A percentile compares a stretch with the other conserved stretches of the same genome.
Evolutionary conservation across 2,113 vertebrate genomes (phyloP).

Genomic region (Lagopus muta): DNA sequence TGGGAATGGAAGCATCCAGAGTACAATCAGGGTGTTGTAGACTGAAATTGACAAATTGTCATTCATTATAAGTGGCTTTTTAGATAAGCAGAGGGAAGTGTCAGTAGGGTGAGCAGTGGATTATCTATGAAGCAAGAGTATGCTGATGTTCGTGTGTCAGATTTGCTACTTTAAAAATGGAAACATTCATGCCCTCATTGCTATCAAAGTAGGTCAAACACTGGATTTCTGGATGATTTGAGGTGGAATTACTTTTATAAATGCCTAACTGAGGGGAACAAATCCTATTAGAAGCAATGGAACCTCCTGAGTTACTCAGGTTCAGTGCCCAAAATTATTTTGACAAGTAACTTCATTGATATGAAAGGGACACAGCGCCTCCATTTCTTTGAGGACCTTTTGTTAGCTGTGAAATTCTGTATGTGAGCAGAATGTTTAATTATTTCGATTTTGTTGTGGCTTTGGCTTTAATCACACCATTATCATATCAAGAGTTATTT

Average conservation of each 20-base stretch:
- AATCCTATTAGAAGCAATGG: not conserved
- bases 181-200: not conserved
- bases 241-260: not conserved
- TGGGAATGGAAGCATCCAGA: not conserved
- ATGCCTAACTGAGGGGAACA: not conserved
- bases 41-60: not conserved
- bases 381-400: not conserved
- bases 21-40: not conserved
- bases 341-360: not conserved
- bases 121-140: not conserved
- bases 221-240: not conserved
- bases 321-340: not conserved
- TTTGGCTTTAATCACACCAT: not conserved
- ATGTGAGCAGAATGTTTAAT: not conserved
- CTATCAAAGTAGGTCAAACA: not conserved
- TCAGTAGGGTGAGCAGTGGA: not conserved
- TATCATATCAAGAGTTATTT: not conserved
- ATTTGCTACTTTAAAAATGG: not conserved
- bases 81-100: not conserved
- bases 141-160: not conserved
- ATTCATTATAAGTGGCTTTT: not conserved
- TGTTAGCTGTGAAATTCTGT: not conserved
- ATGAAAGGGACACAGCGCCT: not conserved
- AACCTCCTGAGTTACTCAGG: not conserved
- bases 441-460: not conserved